phyloP scores from a whole-genome alignment of 2,888 invertebrate species.

The Ephialtes manifestator region DNA sequence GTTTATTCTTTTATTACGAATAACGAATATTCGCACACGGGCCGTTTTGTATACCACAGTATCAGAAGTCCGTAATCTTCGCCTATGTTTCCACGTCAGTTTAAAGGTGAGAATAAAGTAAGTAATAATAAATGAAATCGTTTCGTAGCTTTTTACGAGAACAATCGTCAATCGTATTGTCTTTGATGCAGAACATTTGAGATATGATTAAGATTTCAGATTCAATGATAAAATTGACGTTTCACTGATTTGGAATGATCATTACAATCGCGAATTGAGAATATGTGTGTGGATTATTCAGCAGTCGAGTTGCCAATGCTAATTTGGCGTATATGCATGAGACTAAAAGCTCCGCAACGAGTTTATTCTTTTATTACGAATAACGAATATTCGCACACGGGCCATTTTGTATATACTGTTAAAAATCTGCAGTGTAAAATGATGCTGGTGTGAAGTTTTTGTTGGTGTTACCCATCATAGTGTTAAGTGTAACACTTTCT shows the following conservation, averaged over 20 bases:
- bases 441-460: no score
- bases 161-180: slow-evolving; percentile 23
- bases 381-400: slow-evolving; percentile 75
- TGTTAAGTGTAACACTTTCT: no score
- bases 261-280: slow-evolving; percentile 19
- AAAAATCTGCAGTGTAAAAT: no score
- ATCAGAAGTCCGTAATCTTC: slow-evolving; percentile 29
- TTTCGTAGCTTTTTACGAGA: slow-evolving; percentile 39
- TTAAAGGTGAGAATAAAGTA: not conserved
- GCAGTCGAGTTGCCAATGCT: slow-evolving; percentile 45
- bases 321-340: slow-evolving; percentile 67
- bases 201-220: not conserved
- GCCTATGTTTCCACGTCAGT: not conserved
- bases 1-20: slow-evolving; percentile 83
- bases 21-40: slow-evolving; percentile 75
- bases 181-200: not conserved
- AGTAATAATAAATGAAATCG: slow-evolving; percentile 34
- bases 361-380: slow-evolving; percentile 83
- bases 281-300: slow-evolving; percentile 26
- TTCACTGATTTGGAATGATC: not conserved
- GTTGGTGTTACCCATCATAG: no score
- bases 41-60: slow-evolving; percentile 62
- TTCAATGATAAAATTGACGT: not conserved
- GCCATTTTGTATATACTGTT: slow-evolving; percentile 64
- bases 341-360: slow-evolving; percentile 57